Percentiles rank a stretch among this genome's conserved stretches.
phyloP scores from a whole-genome alignment of 2,888 invertebrate species.

The Encarsia formosa region DNA sequence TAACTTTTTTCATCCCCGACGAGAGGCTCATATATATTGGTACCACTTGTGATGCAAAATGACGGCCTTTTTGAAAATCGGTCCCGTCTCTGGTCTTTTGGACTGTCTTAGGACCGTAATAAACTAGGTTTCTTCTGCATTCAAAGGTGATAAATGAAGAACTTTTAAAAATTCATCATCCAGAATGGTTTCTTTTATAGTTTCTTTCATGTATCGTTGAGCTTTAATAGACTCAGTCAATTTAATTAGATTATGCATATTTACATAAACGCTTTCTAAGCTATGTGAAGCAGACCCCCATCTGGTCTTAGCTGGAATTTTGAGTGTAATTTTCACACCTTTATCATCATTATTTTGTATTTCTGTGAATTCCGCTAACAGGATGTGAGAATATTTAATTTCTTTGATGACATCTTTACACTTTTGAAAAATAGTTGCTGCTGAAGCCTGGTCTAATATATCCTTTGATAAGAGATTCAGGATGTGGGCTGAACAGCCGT shows the following conservation, averaged over 20 bases:
- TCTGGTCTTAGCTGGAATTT: conserved; percentile 26
- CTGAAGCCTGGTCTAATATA: conserved; percentile 15
- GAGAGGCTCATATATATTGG: too few species aligned
- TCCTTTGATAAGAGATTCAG: conserved; percentile 31
- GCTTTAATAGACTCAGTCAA: conserved; percentile 18
- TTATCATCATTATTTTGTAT: conserved; percentile 16
- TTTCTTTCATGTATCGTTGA: conserved; percentile 5
- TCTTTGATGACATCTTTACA: conserved; percentile 24
- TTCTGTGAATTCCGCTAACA: conserved; percentile 20
- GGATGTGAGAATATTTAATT: conserved; percentile 28
- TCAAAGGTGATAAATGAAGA: conserved; percentile 1
- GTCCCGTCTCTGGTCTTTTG: too few species aligned
- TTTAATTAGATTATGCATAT: conserved; percentile 27
- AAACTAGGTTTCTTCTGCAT: not conserved
- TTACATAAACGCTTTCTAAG: conserved; percentile 24
- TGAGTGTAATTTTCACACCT: conserved; percentile 16
- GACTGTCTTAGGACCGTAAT: too few species aligned
- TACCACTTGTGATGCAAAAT: too few species aligned
- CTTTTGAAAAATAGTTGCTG: conserved; percentile 12
- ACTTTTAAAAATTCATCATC: conserved; percentile 16
- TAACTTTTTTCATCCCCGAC: too few species aligned
- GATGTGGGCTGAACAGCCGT: conserved; percentile 28
- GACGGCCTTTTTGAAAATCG: too few species aligned
- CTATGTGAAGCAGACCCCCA: conserved; percentile 26
- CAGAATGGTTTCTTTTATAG: conserved; percentile 11